Percentiles rank a stretch among this genome's conserved stretches.
These are phyloP conservation scores for Xenopus tropicalis DNA, from an alignment of 2,113 vertebrate species.

Conservation along the genomic window UCB_Xtro_10.0 CM004448.2:58470501-58471000, in stretches of 20 bases:
- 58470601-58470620: constrained; percentile 44
- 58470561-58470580: constrained; percentile 44
- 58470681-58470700: constrained; percentile 33
- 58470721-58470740: constrained; percentile 53
- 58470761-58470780: constrained; percentile 30
- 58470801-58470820: constrained; percentile 18
- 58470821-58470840: constrained; percentile 42
- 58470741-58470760: constrained; percentile 46
- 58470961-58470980: constrained; percentile 55
- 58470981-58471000: constrained; percentile 51
- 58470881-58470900: constrained; percentile 45
- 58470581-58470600: constrained; percentile 47
- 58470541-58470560: constrained; percentile 44
- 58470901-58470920: constrained; percentile 49
- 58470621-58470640: constrained; percentile 27
- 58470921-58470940: constrained; percentile 35
- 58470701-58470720: constrained; percentile 45
- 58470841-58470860: constrained; percentile 42
- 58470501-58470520: constrained; percentile 46
- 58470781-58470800: constrained; percentile 50
- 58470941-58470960: constrained; percentile 51
- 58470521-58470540: constrained; percentile 18
- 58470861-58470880: constrained; percentile 45
- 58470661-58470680: constrained; percentile 43
- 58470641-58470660: constrained; percentile 27